These are phyloP conservation scores for Aethes cnicana DNA, from an alignment of 2,888 invertebrate species.

Conservation along the genomic window DNA sequence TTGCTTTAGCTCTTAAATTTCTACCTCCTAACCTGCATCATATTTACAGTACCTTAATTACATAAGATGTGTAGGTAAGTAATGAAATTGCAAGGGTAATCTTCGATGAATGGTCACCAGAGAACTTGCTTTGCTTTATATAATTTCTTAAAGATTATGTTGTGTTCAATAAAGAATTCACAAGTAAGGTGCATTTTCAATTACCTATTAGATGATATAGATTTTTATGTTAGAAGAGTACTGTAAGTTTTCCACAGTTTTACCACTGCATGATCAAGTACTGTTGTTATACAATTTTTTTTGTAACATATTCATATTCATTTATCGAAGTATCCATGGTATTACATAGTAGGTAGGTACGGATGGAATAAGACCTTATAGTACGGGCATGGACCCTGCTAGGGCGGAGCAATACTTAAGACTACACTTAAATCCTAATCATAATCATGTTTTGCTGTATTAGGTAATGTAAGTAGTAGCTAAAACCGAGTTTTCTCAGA, in stretches of 20 bases:
- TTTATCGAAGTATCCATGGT: too few species aligned
- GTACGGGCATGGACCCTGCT: too few species aligned
- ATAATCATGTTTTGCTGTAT: too few species aligned
- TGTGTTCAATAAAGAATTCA: conserved; percentile 51
- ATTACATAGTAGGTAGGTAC: too few species aligned
- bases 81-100: conserved; percentile 29
- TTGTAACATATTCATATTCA: too few species aligned
- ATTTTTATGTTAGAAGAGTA: conserved; percentile 31
- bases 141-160: background rate
- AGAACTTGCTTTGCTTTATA: background rate
- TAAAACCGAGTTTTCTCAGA: too few species aligned
- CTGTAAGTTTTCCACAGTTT: conserved; percentile 42
- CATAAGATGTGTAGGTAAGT: conserved; percentile 29
- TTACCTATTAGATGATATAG: conserved; percentile 41
- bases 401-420: too few species aligned
- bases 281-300: conserved; percentile 47
- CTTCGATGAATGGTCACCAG: conserved; percentile 13
- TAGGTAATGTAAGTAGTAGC: too few species aligned
- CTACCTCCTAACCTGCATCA: conserved; percentile 8
- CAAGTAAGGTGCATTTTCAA: conserved; percentile 55
- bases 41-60: conserved; percentile 14
- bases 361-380: too few species aligned
- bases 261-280: conserved; percentile 42
- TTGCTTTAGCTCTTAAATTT: conserved; percentile 12
- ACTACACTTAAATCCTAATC: too few species aligned